Conservation (phyloP, 2,888 invertebrate genomes). For the Amphiduros pacificus region DNA sequence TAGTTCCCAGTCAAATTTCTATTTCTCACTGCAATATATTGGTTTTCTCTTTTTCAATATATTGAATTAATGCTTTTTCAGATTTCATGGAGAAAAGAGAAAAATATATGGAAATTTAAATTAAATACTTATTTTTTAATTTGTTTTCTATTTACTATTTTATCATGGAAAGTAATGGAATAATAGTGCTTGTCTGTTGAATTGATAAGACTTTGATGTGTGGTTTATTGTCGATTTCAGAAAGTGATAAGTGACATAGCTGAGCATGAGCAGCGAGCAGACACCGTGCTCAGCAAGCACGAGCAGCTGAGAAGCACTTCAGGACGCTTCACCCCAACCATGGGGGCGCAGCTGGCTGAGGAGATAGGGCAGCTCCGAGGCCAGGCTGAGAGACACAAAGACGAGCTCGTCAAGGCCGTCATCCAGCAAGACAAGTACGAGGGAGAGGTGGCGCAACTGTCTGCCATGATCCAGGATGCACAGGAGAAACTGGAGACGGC, state of each 20-base stretch:
- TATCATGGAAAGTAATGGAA: too few relatives aligned
- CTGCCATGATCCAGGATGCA: slow-evolving; percentile 40
- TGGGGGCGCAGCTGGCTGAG: slow-evolving; percentile 29
- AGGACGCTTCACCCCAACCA: not conserved
- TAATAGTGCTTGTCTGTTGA: too few relatives aligned
- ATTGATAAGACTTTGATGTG: too few relatives aligned
- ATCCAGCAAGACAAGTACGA: slow-evolving; percentile 44
- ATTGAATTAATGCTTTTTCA: too few relatives aligned
- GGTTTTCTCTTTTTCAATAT: too few relatives aligned
- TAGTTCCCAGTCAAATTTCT: too few relatives aligned
- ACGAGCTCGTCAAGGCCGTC: slow-evolving; percentile 36
- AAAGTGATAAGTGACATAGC: slow-evolving; percentile 45
- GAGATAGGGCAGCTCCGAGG: slow-evolving; percentile 42
- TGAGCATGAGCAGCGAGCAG: slow-evolving; percentile 38
- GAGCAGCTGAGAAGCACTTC: slow-evolving; percentile 1
- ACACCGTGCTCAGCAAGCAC: slow-evolving; percentile 22
- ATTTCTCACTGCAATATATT: too few relatives aligned
- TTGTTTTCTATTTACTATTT: too few relatives aligned
- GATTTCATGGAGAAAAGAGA: too few relatives aligned
- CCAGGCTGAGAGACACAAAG: slow-evolving; percentile 37
- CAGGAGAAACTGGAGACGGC: slow-evolving; percentile 38
- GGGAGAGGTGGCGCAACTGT: slow-evolving; percentile 38
- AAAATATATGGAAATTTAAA: too few relatives aligned
- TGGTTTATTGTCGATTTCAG: slow-evolving; percentile 35
- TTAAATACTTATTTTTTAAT: too few relatives aligned